Percentiles rank a stretch among this genome's conserved stretches.
Evolutionary conservation across 2,888 invertebrate genomes (phyloP).

Genomic region (Cancer borealis): DNA sequence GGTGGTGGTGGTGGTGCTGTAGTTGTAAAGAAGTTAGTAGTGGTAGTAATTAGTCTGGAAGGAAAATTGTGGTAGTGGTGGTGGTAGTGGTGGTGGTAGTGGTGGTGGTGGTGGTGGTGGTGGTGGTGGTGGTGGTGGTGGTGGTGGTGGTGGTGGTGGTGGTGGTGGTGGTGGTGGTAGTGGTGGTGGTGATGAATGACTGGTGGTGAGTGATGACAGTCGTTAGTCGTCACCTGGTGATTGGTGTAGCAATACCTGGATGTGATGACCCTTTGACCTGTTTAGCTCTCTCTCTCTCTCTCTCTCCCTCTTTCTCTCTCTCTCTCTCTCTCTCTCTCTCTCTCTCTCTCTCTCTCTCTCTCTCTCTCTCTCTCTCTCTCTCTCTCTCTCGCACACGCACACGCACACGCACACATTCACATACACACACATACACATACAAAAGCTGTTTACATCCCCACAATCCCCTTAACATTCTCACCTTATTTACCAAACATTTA

Average conservation of each 20-base stretch:
- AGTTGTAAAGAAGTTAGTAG: too few relatives aligned
- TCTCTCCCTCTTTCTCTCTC: background rate
- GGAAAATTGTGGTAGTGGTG: too few relatives aligned
- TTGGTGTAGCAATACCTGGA: background rate
- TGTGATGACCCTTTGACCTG: background rate
- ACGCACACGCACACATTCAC: background rate
- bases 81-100: too few relatives aligned
- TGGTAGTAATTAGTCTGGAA: background rate
- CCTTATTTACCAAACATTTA: background rate
- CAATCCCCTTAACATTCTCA: too few relatives aligned
- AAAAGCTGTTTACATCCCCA: background rate
- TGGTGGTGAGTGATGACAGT: background rate
- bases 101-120: too few relatives aligned
- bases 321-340: conserved; percentile 3
- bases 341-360: background rate
- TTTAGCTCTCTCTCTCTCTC: conserved; percentile 1
- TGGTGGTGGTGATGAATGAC: too few relatives aligned
- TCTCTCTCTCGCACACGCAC: background rate
- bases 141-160: too few relatives aligned
- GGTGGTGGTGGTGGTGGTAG: too few relatives aligned
- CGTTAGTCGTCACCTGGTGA: background rate
- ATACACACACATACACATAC: background rate
- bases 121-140: too few relatives aligned
- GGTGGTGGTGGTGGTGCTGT: too few relatives aligned
- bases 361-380: background rate